Percentiles rank a stretch among this genome's conserved stretches.
These are phyloP conservation scores for Hippoglossus hippoglossus DNA, from an alignment of 2,797 vertebrate genomes.

Conservation along the genomic window DNA sequence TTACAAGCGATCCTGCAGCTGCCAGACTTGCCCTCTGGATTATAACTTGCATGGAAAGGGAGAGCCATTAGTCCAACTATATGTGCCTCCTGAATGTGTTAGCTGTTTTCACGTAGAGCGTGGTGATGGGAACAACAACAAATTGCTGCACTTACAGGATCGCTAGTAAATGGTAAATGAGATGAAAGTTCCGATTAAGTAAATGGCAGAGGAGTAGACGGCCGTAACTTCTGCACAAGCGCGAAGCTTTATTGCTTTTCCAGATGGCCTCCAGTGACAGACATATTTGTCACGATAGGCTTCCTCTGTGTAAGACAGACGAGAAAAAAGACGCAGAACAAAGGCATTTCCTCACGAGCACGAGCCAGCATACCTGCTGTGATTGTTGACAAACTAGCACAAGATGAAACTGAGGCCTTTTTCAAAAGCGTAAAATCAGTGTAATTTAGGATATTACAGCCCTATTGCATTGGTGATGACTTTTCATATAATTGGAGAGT, in stretches of 20 bases:
- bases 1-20: slow-evolving; percentile 4
- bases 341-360: slow-evolving; percentile 50
- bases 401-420: slow-evolving; percentile 28
- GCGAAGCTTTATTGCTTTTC: slow-evolving; percentile 50
- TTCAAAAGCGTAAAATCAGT: slow-evolving; percentile 10
- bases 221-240: slow-evolving; percentile 29
- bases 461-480: slow-evolving; percentile 1
- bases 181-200: slow-evolving; percentile 16
- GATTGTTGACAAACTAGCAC: slow-evolving; percentile 48
- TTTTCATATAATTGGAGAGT: slow-evolving; percentile 13
- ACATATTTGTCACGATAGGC: slow-evolving; percentile 52
- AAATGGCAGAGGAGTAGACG: slow-evolving; percentile 18
- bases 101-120: neutral
- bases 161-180: slow-evolving; percentile 1
- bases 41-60: neutral
- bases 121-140: neutral
- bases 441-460: slow-evolving; percentile 1
- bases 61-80: neutral
- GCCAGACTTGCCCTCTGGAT: neutral
- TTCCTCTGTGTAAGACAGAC: slow-evolving; percentile 37
- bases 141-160: neutral
- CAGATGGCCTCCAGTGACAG: slow-evolving; percentile 49
- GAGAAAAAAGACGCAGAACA: slow-evolving; percentile 27
- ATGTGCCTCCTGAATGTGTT: slow-evolving; percentile 3
- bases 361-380: slow-evolving; percentile 11